A percentile compares a stretch with the other conserved stretches of the same genome.
Evolutionary conservation across 1,140 invertebrate genomes (phyloP).

Genomic region (Eciton burchellii): DNA sequence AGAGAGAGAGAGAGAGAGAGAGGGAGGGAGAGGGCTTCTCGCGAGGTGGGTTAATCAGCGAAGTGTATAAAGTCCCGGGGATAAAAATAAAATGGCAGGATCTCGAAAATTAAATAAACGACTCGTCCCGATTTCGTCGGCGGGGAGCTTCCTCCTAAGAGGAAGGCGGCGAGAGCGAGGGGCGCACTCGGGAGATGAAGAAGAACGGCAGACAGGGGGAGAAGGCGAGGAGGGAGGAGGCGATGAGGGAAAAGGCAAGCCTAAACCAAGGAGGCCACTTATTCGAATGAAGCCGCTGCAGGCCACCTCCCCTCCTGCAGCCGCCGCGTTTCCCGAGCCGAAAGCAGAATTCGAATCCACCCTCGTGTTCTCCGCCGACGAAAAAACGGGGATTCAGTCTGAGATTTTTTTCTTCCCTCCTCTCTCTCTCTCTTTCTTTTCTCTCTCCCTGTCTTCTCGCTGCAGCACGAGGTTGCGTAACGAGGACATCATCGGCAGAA

Average conservation of each 20-base stretch:
- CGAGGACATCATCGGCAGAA: constrained; percentile 71
- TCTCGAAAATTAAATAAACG: constrained; percentile 81
- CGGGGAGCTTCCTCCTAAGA: constrained; percentile 53
- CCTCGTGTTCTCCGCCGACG: constrained; percentile 52
- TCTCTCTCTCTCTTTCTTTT: too few species aligned
- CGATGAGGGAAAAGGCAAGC: constrained; percentile 46
- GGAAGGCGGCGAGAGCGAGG: constrained; percentile 40
- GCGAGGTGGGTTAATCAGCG: constrained; percentile 80
- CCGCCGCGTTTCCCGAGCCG: neutral
- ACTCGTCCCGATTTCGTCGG: constrained; percentile 67
- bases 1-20: too few species aligned
- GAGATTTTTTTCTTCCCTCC: constrained; percentile 23
- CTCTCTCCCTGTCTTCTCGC: neutral
- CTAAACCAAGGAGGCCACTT: constrained; percentile 72
- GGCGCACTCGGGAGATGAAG: neutral
- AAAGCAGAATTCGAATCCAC: constrained; percentile 74
- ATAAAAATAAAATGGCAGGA: constrained; percentile 78
- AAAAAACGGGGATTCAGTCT: constrained; percentile 30
- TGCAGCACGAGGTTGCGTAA: constrained; percentile 54
- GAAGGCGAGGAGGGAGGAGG: constrained; percentile 27
- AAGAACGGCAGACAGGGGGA: constrained; percentile 38
- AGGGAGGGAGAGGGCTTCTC: constrained; percentile 59
- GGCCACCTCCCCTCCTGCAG: neutral
- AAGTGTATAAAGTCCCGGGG: constrained; percentile 77
- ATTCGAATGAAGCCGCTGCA: constrained; percentile 77